phyloP scores from a whole-genome alignment of 2,113 vertebrate species.

The Hassar affinis region DNA sequence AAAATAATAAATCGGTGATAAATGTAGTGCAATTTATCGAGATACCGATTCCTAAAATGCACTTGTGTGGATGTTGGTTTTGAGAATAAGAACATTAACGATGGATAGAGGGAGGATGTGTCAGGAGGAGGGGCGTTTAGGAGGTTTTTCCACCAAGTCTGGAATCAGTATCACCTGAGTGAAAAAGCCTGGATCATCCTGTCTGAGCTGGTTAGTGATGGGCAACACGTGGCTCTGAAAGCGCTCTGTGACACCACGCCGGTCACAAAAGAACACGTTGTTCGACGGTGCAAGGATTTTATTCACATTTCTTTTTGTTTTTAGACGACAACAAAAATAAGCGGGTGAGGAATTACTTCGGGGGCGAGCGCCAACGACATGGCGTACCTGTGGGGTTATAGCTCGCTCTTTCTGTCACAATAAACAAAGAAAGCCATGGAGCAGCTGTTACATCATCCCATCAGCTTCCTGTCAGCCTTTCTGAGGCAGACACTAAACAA shows the following conservation, averaged over 20 bases:
- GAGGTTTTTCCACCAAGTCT: too few species aligned
- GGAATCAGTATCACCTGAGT: neutral
- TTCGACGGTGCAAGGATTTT: neutral
- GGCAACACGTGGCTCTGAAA: neutral
- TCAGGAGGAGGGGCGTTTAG: too few species aligned
- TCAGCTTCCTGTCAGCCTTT: constrained; percentile 22
- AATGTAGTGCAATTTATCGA: too few species aligned
- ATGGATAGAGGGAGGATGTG: too few species aligned
- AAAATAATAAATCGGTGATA: too few species aligned
- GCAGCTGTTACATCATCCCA: neutral
- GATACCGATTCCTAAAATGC: too few species aligned
- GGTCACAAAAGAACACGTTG: neutral
- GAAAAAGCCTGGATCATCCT: neutral
- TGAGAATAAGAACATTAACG: too few species aligned
- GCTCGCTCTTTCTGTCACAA: neutral
- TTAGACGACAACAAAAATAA: neutral
- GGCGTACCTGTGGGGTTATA: neutral
- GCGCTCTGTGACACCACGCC: neutral
- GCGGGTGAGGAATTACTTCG: neutral
- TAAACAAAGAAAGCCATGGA: neutral
- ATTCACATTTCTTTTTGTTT: neutral
- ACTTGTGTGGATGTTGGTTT: too few species aligned
- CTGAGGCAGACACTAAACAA: constrained; percentile 16
- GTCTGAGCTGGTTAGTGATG: neutral
- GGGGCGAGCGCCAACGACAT: too few species aligned